Percentiles rank a stretch among this genome's conserved stretches.
These are phyloP conservation scores for Gonatopus flavifemur DNA, from an alignment of 1,140 invertebrate genomes.

Conservation along the genomic window DNA sequence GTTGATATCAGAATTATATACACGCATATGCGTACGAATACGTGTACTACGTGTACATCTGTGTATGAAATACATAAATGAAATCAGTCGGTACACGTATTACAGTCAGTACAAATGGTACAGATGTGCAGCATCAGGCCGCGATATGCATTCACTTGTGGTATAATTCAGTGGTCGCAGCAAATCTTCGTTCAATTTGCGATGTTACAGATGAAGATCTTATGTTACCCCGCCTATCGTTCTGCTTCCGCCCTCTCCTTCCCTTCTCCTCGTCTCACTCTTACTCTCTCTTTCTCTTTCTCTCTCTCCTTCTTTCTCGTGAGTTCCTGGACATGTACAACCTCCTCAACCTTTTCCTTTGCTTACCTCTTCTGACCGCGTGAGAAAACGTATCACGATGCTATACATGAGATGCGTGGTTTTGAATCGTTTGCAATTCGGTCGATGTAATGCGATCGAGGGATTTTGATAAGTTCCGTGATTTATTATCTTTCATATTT, in stretches of 20 bases:
- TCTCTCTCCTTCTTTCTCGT: no score
- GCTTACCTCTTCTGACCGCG: conserved; percentile 21
- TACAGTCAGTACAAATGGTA: conserved; percentile 19
- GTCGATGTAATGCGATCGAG: conserved; percentile 27
- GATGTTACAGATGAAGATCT: conserved; percentile 48
- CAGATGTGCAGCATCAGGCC: conserved; percentile 20
- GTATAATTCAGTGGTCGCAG: conserved; percentile 45
- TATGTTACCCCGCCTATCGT: conserved; percentile 21
- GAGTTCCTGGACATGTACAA: no score
- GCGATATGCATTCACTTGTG: conserved; percentile 48
- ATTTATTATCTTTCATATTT: no score
- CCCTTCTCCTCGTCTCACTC: no score
- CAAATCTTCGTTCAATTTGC: conserved; percentile 50
- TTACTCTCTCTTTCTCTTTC: no score
- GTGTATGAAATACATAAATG: no score
- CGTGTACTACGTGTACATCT: no score
- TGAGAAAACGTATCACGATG: conserved; percentile 35
- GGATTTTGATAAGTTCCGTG: no score
- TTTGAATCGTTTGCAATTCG: conserved; percentile 20
- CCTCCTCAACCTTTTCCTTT: conserved; percentile 17
- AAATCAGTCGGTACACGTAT: conserved; percentile 33
- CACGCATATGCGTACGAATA: no score
- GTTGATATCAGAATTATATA: no score
- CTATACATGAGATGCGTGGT: conserved; percentile 35
- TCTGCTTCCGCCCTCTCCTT: conserved; percentile 8